A percentile compares a stretch with the other conserved stretches of the same genome.
Conservation (phyloP, 2,888 invertebrate species). For the Xylota segnis region DNA sequence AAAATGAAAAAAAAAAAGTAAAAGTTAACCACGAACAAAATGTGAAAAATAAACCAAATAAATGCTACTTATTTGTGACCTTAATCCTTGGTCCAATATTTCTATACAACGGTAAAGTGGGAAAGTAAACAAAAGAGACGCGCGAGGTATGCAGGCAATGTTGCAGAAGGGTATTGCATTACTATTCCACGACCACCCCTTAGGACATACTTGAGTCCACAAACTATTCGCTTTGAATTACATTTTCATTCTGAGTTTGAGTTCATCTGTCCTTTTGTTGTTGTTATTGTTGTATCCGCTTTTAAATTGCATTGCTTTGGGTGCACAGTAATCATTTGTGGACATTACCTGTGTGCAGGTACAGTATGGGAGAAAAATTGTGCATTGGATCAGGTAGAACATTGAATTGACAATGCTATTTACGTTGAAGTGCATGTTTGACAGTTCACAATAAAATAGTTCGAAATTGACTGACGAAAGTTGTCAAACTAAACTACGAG, state of each 20-base stretch:
- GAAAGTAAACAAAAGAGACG: background rate
- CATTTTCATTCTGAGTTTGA: slow-evolving; percentile 32
- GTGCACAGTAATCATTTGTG: slow-evolving; percentile 69
- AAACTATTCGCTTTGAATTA: slow-evolving; percentile 71
- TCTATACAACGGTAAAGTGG: slow-evolving; percentile 32
- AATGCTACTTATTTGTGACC: slow-evolving; percentile 72
- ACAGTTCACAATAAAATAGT: too few species aligned
- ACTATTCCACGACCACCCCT: slow-evolving; percentile 67
- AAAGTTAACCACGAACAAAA: slow-evolving; percentile 56
- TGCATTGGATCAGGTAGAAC: too few species aligned
- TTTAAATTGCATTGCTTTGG: slow-evolving; percentile 75
- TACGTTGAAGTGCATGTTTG: too few species aligned
- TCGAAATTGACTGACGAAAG: too few species aligned
- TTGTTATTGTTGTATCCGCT: slow-evolving; percentile 41
- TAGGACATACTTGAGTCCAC: slow-evolving; percentile 71
- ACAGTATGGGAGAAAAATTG: slow-evolving; percentile 53
- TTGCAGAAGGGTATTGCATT: slow-evolving; percentile 66
- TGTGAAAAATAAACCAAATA: slow-evolving; percentile 43
- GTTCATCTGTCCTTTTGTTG: slow-evolving; percentile 25
- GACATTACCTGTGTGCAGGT: slow-evolving; percentile 8
- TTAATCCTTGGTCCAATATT: slow-evolving; percentile 76
- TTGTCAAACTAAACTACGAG: too few species aligned
- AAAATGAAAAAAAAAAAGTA: slow-evolving; percentile 53
- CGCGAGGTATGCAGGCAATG: background rate
- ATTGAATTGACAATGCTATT: too few species aligned